Evolutionary conservation across 2,888 invertebrate genomes (phyloP).

Genomic region (Tetrapedia diversipes): DNA sequence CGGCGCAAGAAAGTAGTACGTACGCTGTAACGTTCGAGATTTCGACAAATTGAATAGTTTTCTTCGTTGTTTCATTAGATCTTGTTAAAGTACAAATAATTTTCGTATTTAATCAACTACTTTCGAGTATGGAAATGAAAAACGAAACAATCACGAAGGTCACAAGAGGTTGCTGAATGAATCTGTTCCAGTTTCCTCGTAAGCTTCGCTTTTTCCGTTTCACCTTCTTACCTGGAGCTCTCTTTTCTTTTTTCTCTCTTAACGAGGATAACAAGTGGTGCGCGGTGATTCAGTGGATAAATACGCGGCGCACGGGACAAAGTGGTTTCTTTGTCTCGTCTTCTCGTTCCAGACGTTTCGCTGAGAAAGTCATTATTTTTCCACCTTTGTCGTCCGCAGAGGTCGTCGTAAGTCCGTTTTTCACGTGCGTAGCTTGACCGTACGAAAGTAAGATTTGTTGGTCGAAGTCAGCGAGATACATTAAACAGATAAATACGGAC

Average conservation of each 20-base stretch:
- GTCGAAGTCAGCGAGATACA: background rate
- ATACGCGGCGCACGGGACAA: conserved; percentile 29
- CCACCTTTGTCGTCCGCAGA: background rate
- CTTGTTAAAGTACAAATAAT: no score
- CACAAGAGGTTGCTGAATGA: no score
- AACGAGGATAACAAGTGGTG: conserved; percentile 38
- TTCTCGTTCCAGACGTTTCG: conserved; percentile 6
- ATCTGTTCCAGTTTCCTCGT: conserved; percentile 6
- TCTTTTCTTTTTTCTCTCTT: background rate
- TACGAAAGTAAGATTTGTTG: no score
- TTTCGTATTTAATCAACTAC: no score
- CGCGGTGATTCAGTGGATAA: conserved; percentile 33
- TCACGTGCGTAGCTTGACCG: no score
- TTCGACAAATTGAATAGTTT: no score
- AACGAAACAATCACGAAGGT: no score
- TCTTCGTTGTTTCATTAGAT: no score
- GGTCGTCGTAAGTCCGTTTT: background rate
- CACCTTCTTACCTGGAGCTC: no score
- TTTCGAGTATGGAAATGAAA: no score
- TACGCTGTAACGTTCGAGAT: conserved; percentile 12
- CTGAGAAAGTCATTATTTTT: conserved; percentile 22
- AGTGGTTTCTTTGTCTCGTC: conserved; percentile 37
- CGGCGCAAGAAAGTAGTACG: conserved; percentile 31
- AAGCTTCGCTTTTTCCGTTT: background rate
- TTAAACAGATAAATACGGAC: no score